Conservation (phyloP, 2,113 vertebrate species). For the Nothoprocta pentlandii region DNA sequence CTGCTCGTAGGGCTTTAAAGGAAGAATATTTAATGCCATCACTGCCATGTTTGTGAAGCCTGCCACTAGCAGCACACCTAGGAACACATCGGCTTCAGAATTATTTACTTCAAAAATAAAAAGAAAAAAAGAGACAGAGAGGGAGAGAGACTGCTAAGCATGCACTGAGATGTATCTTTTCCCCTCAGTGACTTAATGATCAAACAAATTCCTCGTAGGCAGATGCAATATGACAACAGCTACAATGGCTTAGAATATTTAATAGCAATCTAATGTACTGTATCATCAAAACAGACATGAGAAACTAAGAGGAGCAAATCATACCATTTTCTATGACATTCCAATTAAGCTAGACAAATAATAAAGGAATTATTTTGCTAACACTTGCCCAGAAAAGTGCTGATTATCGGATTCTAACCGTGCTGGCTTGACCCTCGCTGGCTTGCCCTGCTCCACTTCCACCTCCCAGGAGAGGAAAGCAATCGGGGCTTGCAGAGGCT, state of each 20-base stretch:
- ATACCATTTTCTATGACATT: background rate
- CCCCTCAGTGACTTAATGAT: constrained; percentile 32
- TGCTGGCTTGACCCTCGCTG: background rate
- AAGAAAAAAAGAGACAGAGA: background rate
- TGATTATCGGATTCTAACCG: background rate
- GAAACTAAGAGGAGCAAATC: background rate
- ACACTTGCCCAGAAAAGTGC: background rate
- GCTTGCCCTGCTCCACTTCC: background rate
- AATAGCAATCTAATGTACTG: background rate
- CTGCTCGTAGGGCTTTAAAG: constrained; percentile 55
- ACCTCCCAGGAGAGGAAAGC: background rate
- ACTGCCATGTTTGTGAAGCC: constrained; percentile 32
- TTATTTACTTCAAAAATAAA: constrained; percentile 38
- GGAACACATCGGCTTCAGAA: constrained; percentile 36
- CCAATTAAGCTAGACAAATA: constrained; percentile 10
- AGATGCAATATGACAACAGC: constrained; percentile 2
- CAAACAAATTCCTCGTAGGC: constrained; percentile 24
- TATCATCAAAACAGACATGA: background rate
- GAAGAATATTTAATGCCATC: constrained; percentile 20
- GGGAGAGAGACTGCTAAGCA: background rate
- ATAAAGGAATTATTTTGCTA: background rate
- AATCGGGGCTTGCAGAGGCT: background rate
- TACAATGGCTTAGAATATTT: constrained; percentile 33
- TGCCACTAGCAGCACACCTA: background rate
- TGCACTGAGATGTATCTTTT: background rate